Base-by-base conservation (phyloP, 2,113 vertebrate species). In the Cololabis saira region DNA sequence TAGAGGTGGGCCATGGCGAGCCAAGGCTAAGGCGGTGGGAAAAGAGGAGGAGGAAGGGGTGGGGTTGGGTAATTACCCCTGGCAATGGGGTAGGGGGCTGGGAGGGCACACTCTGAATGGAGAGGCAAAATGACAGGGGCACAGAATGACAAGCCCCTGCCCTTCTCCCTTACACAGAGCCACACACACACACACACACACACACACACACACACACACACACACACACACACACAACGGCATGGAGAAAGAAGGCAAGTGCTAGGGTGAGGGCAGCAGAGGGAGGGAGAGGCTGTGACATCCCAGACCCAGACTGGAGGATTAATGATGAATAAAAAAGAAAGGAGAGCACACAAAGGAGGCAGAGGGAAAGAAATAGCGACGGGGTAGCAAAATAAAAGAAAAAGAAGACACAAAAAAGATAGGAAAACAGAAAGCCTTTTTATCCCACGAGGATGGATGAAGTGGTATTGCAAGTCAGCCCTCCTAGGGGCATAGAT, bases 241-340 rank as follows among this genome's bases (percentile, higher is more conserved):
- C 21, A 9, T 4, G 14, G 61, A 76, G 48, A 37, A 68, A 57
- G 9, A 24, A 16, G 18, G 41, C 30, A 50, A 77, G 60, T 53
- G 61, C 52, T 50, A 45, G 67, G 69, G 57, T 74, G 72, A 75
- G 74, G 72, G 76, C 80, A 68, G 58, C 11, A 52, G 78, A 69
- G 65, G 78, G 78, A 79, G 80, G 75, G 72, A 69, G 74, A 69
- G 74, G 68, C 71, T 80, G 71, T 82, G 85, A 86, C 75, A 88
- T 76, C 77, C 73, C 68, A 54, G 70, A 81, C 78, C 73, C 73
- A 73, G 83, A 85, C 74, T 77, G 54, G 51, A 90, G 85, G 82
- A 88, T 90, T 88, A 88, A 90, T 90, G 88, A 86, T 64, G 75
- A 86, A 85, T 82, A 86, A 76, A 80, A 84, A 83, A 87, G 77